phyloP scores from a whole-genome alignment of 2,888 invertebrate species.

The Drosophila paranaensis region DNA sequence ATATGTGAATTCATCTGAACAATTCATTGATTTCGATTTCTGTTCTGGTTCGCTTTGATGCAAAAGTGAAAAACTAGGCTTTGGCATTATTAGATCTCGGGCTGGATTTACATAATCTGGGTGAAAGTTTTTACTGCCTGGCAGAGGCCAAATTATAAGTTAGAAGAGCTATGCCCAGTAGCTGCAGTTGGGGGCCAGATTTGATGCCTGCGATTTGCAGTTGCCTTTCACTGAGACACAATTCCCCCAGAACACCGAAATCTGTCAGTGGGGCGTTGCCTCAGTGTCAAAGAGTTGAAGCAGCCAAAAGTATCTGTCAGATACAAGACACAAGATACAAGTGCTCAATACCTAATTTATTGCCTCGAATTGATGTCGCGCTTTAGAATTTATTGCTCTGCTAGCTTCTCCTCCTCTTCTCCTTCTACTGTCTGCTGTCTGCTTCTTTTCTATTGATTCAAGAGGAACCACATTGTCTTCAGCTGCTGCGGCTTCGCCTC shows the following conservation, averaged over 20 bases:
- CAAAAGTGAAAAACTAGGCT: slow-evolving; percentile 72
- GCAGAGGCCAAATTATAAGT: slow-evolving; percentile 62
- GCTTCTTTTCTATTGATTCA: slow-evolving; percentile 21
- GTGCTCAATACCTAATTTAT: slow-evolving; percentile 67
- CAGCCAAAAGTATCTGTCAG: slow-evolving; percentile 59
- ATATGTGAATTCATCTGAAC: not conserved
- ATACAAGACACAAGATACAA: slow-evolving; percentile 64
- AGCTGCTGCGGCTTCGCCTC: not conserved
- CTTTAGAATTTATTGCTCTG: slow-evolving; percentile 53
- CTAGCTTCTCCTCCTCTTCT: not conserved
- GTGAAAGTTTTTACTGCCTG: slow-evolving; percentile 58
- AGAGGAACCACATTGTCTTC: slow-evolving; percentile 21
- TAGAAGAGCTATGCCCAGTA: slow-evolving; percentile 68
- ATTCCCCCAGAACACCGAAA: slow-evolving; percentile 48
- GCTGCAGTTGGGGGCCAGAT: slow-evolving; percentile 41
- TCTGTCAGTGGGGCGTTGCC: slow-evolving; percentile 79
- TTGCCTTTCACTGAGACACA: slow-evolving; percentile 60
- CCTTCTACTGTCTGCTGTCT: not conserved
- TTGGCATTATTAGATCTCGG: slow-evolving; percentile 28
- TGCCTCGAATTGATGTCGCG: slow-evolving; percentile 68
- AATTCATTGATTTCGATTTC: slow-evolving; percentile 58
- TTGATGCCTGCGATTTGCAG: slow-evolving; percentile 35
- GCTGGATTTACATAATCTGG: slow-evolving; percentile 71
- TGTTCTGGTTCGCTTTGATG: slow-evolving; percentile 52
- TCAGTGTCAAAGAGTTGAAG: slow-evolving; percentile 64